Evolutionary conservation across 1,140 invertebrate genomes (phyloP), one percentile per base, ranked within the genome.

Genomic region (Drosophila ogumai): DNA sequence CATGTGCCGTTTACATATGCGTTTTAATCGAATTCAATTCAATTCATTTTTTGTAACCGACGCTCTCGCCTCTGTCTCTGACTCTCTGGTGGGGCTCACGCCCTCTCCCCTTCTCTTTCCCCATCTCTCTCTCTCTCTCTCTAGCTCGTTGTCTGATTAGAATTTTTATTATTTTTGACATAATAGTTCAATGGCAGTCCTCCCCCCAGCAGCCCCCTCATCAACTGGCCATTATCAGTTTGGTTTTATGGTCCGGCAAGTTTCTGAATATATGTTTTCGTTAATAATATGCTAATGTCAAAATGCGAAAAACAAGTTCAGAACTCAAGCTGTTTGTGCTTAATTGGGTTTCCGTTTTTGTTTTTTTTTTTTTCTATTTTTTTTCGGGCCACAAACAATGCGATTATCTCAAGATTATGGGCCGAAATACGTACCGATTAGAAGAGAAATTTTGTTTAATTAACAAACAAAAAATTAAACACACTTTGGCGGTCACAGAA

Each of bases 241-340:
- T 44, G 46, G 32, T 31, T 69, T 34, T 54, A 34, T 28, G 66
- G 63, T 54, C 36, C 66, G 38, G 61, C 66, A 67, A 69, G 68
- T 72, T 71, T 72, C 34, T 28, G 40, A 57, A 71, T 72, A 58
- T 44, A 56, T 72, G 54, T 69, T 66, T 68, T 68, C 60, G 32
- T 65, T 49, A 64, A 32, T 36, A 15, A 31, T 72, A 72, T 72
- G 66, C 43, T 71, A 71, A 71, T 71, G 65, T 43, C 41, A 36
- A 52, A 69, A 59, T 73, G 66, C 54, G 69, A 73, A 73, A 58
- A 73, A 73, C 69, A 73, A 73, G 69, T 72, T 72, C 68, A 71
- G 52, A 59, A 41, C 19, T 32, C 4, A 13, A 67, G 46, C 22
- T 41, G 61, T 43, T 36, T 36, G 34, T 43, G 61, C 65, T 28